Evolutionary conservation across 2,888 invertebrate genomes (phyloP).

Genomic region (Blastobasis lacticolella): DNA sequence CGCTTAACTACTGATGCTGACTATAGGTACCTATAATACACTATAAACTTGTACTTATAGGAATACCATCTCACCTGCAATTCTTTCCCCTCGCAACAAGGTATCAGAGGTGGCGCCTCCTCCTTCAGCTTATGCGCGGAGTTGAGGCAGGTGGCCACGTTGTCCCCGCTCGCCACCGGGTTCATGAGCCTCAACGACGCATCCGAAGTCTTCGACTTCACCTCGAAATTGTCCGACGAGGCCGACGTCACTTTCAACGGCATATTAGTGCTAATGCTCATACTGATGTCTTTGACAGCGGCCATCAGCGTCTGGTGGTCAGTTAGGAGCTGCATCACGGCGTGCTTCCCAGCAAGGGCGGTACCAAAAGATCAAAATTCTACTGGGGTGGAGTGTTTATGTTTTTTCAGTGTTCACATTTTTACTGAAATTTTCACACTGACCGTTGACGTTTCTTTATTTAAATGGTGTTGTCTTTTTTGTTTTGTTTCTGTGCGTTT

Average conservation of each 20-base stretch:
- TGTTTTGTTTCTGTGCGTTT: too few relatives aligned
- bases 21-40: too few relatives aligned
- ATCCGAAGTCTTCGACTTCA: slow-evolving; percentile 54
- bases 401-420: slow-evolving; percentile 41
- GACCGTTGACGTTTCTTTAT: slow-evolving; percentile 1
- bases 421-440: slow-evolving; percentile 47
- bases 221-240: slow-evolving; percentile 38
- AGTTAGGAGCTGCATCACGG: slow-evolving; percentile 52
- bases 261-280: slow-evolving; percentile 32
- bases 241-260: slow-evolving; percentile 17
- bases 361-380: slow-evolving; percentile 12
- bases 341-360: slow-evolving; percentile 7
- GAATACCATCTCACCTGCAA: slow-evolving; percentile 34
- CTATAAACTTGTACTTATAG: too few relatives aligned
- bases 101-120: slow-evolving; percentile 52
- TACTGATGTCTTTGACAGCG: slow-evolving; percentile 31
- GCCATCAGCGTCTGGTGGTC: slow-evolving; percentile 37
- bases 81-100: slow-evolving; percentile 62
- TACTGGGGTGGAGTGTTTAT: slow-evolving; percentile 15
- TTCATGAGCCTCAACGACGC: slow-evolving; percentile 52
- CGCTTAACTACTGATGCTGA: too few relatives aligned
- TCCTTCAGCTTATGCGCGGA: slow-evolving; percentile 53
- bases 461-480: too few relatives aligned
- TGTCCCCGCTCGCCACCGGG: slow-evolving; percentile 65
- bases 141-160: slow-evolving; percentile 46